A percentile compares a stretch with the other conserved stretches of the same genome.
These are phyloP conservation scores for Sardina pilchardus DNA, from an alignment of 2,113 vertebrate genomes.

Conservation along the genomic window DNA sequence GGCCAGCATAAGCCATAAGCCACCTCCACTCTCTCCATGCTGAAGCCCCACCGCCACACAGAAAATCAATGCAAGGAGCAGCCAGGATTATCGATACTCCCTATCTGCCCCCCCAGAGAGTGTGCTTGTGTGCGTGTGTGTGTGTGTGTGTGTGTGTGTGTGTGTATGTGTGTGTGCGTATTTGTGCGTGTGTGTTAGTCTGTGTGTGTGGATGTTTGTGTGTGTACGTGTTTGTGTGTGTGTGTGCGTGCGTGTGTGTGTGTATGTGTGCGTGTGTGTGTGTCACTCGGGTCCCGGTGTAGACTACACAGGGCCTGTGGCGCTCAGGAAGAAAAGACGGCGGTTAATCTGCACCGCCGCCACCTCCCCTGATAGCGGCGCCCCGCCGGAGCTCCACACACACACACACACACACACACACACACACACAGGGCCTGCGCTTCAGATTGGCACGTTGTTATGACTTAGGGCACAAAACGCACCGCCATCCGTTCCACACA, in stretches of 20 bases:
- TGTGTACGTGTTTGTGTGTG: background rate
- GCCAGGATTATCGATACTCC: constrained; percentile 58
- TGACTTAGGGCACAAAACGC: constrained; percentile 68
- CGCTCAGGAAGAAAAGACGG: constrained; percentile 55
- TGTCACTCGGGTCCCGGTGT: constrained; percentile 41
- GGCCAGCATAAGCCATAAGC: background rate
- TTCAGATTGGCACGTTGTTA: constrained; percentile 61
- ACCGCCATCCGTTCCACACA: constrained; percentile 48
- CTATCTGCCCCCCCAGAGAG: constrained; percentile 51
- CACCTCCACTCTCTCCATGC: background rate
- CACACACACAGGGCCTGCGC: constrained; percentile 15
- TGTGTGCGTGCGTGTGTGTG: too few relatives aligned
- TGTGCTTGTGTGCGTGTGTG: background rate
- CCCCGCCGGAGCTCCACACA: constrained; percentile 18
- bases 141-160: too few relatives aligned
- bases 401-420: constrained; percentile 14
- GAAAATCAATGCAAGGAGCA: constrained; percentile 58
- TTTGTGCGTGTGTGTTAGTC: too few relatives aligned
- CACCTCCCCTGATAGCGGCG: constrained; percentile 34
- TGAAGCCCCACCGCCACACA: background rate
- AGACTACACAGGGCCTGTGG: constrained; percentile 68
- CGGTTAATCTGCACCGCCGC: constrained; percentile 55
- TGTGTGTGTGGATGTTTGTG: too few relatives aligned
- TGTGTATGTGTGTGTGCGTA: too few relatives aligned
- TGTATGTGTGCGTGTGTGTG: too few relatives aligned